phyloP scores from a whole-genome alignment of 2,797 vertebrate genomes.

The Etheostoma nigrum region DNA sequence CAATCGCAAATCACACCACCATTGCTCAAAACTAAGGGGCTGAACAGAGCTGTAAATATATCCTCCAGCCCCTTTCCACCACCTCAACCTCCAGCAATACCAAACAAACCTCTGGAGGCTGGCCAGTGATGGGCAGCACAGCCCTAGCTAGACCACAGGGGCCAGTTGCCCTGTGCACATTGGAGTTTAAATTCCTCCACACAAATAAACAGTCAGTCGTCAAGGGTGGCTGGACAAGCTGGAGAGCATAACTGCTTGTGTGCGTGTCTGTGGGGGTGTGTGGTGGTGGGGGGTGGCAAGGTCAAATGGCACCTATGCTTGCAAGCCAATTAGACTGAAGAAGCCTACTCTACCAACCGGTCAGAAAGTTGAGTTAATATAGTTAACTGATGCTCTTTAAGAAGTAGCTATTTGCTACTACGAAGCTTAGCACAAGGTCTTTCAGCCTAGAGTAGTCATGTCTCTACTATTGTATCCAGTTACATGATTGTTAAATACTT shows the following conservation, averaged over 20 bases:
- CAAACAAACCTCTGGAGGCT: conserved; percentile 61
- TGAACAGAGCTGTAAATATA: conserved; percentile 54
- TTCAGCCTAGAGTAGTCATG: conserved; percentile 7
- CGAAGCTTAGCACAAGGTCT: conserved; percentile 33
- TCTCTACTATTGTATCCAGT: conserved; percentile 14
- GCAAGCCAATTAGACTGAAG: conserved; percentile 10
- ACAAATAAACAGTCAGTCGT: conserved; percentile 76
- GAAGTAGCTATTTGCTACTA: conserved; percentile 27
- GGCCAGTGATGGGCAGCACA: conserved; percentile 48
- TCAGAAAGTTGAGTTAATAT: conserved; percentile 27
- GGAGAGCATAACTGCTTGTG: conserved; percentile 40
- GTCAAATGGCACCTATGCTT: conserved; percentile 48
- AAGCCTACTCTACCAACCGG: conserved; percentile 1
- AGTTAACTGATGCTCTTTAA: conserved; percentile 34
- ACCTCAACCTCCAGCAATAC: conserved; percentile 25
- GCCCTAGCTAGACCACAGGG: conserved; percentile 43
- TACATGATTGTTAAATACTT: conserved; percentile 39
- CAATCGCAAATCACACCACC: conserved; percentile 11
- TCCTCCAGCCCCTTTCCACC: conserved; percentile 10
- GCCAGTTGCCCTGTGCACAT: conserved; percentile 56
- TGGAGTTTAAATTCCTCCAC: conserved; percentile 70
- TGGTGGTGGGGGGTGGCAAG: conserved; percentile 9
- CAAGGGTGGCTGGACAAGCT: conserved; percentile 57
- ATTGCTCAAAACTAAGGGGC: conserved; percentile 22
- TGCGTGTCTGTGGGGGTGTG: neutral